Evolutionary conservation across 2,113 vertebrate species (phyloP).

Genomic region (Zootoca vivipara): DNA sequence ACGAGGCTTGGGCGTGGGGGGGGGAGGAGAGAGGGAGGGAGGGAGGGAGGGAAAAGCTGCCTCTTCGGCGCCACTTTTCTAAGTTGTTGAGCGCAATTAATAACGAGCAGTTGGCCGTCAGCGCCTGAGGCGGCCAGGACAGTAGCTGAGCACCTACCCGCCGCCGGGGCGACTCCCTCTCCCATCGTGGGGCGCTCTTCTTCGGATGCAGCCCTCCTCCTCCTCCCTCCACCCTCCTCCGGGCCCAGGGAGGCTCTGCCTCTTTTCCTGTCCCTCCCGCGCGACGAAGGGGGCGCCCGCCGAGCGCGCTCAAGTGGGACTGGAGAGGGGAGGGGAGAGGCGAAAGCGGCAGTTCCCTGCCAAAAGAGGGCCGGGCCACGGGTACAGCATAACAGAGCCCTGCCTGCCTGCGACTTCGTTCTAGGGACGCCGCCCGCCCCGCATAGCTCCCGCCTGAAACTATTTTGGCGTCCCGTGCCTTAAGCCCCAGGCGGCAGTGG

Average conservation of each 20-base stretch:
- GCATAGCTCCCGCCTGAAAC: not conserved
- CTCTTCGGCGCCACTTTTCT: not conserved
- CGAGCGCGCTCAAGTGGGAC: not conserved
- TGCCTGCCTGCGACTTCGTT: not conserved
- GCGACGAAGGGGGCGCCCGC: not conserved
- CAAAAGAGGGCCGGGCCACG: not conserved
- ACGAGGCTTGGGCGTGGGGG: not conserved
- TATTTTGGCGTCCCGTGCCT: not conserved
- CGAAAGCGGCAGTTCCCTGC: not conserved
- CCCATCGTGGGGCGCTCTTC: conserved; percentile 2
- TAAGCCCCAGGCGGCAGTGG: not conserved
- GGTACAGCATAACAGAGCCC: not conserved
- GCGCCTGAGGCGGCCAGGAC: not conserved
- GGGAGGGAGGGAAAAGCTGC: not conserved
- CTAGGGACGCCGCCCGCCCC: not conserved
- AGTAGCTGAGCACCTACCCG: conserved; percentile 15
- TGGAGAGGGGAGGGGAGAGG: not conserved
- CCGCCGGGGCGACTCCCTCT: not conserved
- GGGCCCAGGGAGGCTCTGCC: not conserved
- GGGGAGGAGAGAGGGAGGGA: no score
- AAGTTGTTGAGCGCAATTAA: not conserved
- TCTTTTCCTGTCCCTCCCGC: conserved; percentile 16
- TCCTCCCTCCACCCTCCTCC: not conserved
- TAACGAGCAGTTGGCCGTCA: not conserved
- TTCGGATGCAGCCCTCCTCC: not conserved